These are phyloP conservation scores for Tuta absoluta DNA, from an alignment of 2,888 invertebrate species.

Conservation along the genomic window DNA sequence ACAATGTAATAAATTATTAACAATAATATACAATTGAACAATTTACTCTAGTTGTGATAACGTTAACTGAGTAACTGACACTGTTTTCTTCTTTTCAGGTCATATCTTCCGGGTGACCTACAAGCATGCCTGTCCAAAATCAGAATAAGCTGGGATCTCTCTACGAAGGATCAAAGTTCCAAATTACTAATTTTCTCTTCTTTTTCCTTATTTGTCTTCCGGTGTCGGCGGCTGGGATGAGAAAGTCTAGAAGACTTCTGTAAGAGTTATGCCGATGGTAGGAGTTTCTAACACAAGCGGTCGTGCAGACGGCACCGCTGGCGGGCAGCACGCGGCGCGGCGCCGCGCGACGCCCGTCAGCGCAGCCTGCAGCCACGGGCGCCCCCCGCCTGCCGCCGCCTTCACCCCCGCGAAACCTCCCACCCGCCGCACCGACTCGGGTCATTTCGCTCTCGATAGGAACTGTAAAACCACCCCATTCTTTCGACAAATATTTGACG, in stretches of 20 bases:
- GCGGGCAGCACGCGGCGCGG: constrained; percentile 46
- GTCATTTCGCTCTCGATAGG: constrained; percentile 67
- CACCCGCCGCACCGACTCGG: constrained; percentile 48
- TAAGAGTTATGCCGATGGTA: constrained; percentile 3
- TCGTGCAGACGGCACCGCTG: constrained; percentile 61
- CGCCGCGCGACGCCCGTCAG: constrained; percentile 50
- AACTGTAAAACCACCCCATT: constrained; percentile 29
- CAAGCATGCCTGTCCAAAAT: neutral
- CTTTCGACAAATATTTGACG: constrained; percentile 4
- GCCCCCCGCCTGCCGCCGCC: constrained; percentile 49
- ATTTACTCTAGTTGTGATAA: no score
- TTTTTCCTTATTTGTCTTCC: constrained; percentile 28
- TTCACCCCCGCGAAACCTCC: constrained; percentile 34
- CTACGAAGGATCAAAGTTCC: neutral
- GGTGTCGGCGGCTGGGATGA: constrained; percentile 48
- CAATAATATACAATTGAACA: no score
- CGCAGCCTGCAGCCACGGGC: constrained; percentile 74
- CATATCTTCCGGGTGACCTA: neutral
- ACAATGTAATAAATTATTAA: no score
- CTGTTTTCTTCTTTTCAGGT: neutral
- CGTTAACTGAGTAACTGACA: no score
- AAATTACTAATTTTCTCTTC: no score
- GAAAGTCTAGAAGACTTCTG: neutral
- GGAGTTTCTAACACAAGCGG: constrained; percentile 39
- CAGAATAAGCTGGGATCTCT: neutral